Evolutionary conservation across 2,888 invertebrate genomes (phyloP).

Genomic region (Melanotus villosus): DNA sequence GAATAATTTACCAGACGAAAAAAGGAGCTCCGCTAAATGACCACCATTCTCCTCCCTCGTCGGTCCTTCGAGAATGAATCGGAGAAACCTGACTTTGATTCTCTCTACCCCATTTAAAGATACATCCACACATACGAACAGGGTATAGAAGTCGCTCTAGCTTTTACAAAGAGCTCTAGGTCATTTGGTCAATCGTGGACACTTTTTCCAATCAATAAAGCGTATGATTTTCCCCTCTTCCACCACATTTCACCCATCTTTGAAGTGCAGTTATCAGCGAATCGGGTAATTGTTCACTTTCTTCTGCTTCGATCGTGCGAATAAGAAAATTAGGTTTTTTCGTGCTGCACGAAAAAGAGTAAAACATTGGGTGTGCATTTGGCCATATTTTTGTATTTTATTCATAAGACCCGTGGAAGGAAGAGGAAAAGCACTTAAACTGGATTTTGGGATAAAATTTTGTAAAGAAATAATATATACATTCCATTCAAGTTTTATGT

Average conservation of each 20-base stretch:
- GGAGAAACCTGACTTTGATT: slow-evolving; percentile 11
- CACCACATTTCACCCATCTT: slow-evolving; percentile 1
- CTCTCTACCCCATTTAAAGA: neutral
- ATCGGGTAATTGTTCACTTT: neutral
- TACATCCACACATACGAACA: slow-evolving; percentile 1
- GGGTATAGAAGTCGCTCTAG: neutral
- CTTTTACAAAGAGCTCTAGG: slow-evolving; percentile 6
- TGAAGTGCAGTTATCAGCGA: neutral
- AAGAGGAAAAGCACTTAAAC: slow-evolving; percentile 28
- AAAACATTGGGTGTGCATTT: slow-evolving; percentile 1
- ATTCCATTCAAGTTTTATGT: slow-evolving; percentile 31
- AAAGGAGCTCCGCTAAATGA: slow-evolving; percentile 30
- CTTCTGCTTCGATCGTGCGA: no score
- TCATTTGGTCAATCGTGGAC: slow-evolving; percentile 19
- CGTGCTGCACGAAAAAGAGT: neutral
- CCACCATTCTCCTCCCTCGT: slow-evolving; percentile 17
- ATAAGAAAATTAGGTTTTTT: neutral
- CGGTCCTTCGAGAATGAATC: neutral
- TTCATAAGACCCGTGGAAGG: slow-evolving; percentile 11
- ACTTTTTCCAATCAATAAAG: slow-evolving; percentile 28
- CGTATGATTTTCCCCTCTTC: slow-evolving; percentile 9
- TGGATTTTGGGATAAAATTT: slow-evolving; percentile 29
- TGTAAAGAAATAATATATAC: slow-evolving; percentile 39
- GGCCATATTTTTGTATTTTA: slow-evolving; percentile 19
- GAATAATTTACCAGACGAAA: slow-evolving; percentile 35